phyloP scores from a whole-genome alignment of 1,140 invertebrate species.

The Megalopta genalis region DNA sequence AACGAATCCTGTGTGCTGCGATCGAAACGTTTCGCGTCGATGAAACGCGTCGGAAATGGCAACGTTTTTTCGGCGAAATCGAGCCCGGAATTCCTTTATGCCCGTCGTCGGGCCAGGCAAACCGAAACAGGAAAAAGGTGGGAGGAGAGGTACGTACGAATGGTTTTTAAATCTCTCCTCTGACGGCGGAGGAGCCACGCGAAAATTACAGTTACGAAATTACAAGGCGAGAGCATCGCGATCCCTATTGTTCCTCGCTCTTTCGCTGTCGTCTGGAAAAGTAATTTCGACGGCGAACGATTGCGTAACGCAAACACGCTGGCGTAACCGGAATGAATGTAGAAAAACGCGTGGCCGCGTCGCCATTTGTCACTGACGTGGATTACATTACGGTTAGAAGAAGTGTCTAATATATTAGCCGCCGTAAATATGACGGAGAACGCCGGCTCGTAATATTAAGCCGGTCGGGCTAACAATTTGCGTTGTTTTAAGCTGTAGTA shows the following conservation, averaged over 20 bases:
- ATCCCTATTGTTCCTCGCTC: conserved; percentile 18
- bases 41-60: background rate
- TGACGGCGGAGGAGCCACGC: conserved; percentile 20
- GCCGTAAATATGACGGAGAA: background rate
- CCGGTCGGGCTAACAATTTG: background rate
- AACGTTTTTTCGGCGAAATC: background rate
- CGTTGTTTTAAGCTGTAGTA: no score
- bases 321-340: background rate
- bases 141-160: background rate
- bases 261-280: conserved; percentile 36
- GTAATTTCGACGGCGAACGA: conserved; percentile 61
- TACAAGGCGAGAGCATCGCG: conserved; percentile 47
- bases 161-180: conserved; percentile 8
- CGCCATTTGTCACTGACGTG: background rate
- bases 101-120: background rate
- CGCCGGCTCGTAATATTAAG: background rate
- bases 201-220: conserved; percentile 53
- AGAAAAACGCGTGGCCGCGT: background rate
- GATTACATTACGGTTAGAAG: background rate
- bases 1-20: background rate
- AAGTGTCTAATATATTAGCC: background rate
- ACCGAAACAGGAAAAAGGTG: background rate
- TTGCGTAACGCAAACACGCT: conserved; percentile 43
- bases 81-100: conserved; percentile 3
- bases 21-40: background rate